Conservation (phyloP, 2,113 vertebrate genomes). For the Australoheros scitulus region DNA sequence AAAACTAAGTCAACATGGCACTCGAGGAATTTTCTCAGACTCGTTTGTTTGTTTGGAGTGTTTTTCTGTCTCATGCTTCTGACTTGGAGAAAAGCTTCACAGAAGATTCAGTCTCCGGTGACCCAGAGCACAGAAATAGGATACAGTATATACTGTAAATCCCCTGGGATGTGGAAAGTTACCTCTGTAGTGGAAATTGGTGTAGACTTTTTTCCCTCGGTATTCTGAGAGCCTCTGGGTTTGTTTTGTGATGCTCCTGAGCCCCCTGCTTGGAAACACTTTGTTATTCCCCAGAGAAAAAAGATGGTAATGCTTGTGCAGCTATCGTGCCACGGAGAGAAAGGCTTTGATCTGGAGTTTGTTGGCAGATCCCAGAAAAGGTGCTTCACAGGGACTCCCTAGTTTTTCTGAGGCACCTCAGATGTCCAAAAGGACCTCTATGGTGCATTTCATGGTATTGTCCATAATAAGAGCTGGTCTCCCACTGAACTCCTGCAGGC, state of each 20-base stretch:
- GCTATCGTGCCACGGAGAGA: background rate
- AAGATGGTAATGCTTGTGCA: background rate
- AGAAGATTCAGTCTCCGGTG: background rate
- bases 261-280: background rate
- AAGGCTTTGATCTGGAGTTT: conserved; percentile 8
- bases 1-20: background rate
- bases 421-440: background rate
- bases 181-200: background rate
- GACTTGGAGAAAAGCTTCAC: background rate
- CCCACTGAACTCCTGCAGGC: background rate
- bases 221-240: background rate
- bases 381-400: background rate
- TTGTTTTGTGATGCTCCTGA: background rate
- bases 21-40: background rate
- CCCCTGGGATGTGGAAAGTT: background rate
- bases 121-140: conserved; percentile 1
- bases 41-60: background rate
- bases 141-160: background rate
- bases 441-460: background rate
- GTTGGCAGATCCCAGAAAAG: background rate
- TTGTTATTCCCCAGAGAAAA: conserved; percentile 9
- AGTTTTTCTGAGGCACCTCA: background rate
- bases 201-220: background rate
- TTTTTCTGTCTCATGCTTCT: background rate
- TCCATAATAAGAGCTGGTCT: background rate